Conservation (phyloP, 1,140 invertebrate species). For the Notospermus geniculatus region DNA sequence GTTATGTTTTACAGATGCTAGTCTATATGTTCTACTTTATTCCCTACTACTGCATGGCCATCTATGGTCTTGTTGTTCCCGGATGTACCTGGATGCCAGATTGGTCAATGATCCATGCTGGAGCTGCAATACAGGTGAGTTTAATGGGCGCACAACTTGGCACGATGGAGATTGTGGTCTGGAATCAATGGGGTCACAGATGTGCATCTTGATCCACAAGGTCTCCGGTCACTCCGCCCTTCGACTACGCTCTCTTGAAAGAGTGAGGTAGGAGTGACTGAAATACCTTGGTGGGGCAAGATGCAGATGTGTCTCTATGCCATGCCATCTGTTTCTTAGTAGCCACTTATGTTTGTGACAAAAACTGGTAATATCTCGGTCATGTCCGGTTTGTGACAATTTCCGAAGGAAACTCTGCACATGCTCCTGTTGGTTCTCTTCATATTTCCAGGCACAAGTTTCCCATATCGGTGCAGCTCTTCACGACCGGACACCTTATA, state of each 20-base stretch:
- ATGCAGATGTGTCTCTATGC: too few relatives aligned
- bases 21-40: slow-evolving; percentile 37
- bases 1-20: slow-evolving; percentile 31
- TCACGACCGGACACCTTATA: slow-evolving; percentile 35
- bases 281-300: too few relatives aligned
- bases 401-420: background rate
- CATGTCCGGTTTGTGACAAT: too few relatives aligned
- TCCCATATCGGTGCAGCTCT: slow-evolving; percentile 39
- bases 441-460: slow-evolving; percentile 36
- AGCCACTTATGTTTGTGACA: too few relatives aligned
- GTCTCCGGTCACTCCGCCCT: too few relatives aligned
- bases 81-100: slow-evolving; percentile 35
- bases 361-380: too few relatives aligned
- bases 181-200: background rate
- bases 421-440: background rate
- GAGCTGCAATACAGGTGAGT: slow-evolving; percentile 41
- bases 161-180: background rate
- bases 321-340: too few relatives aligned
- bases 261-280: too few relatives aligned
- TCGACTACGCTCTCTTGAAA: background rate
- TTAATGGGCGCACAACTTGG: background rate
- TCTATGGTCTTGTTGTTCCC: slow-evolving; percentile 31
- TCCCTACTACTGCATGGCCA: slow-evolving; percentile 32
- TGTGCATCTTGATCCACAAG: background rate
- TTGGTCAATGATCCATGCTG: slow-evolving; percentile 39